Evolutionary conservation across 2,888 invertebrate species (phyloP).

Genomic region (Stenolophus ochropezus): DNA sequence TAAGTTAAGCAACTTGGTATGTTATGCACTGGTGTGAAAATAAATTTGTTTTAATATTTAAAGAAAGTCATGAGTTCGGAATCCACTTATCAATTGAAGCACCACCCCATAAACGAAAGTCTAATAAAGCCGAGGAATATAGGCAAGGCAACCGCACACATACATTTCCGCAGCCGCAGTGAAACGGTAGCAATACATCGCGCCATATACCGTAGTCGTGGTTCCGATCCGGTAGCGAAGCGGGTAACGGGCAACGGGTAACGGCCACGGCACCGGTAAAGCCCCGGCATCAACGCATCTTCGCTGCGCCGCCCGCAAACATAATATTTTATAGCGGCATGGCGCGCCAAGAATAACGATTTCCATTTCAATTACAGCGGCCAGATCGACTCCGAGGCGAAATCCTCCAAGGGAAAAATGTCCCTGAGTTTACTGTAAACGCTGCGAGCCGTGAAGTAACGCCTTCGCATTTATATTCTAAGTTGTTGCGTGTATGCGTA

Average conservation of each 20-base stretch:
- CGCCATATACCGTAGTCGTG: not conserved
- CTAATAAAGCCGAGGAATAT: not conserved
- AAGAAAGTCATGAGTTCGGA: not conserved
- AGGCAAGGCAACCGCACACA: not conserved
- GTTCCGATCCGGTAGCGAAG: not conserved
- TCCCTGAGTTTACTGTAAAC: constrained; percentile 42
- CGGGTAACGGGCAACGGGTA: not conserved
- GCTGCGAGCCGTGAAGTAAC: constrained; percentile 36
- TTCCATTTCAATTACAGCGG: constrained; percentile 51
- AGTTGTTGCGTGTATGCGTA: constrained; percentile 33
- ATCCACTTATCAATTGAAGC: constrained; percentile 1
- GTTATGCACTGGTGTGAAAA: too few relatives aligned
- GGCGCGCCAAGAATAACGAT: constrained; percentile 40
- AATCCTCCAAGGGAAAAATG: constrained; percentile 46
- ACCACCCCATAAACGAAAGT: constrained; percentile 2
- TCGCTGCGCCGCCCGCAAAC: constrained; percentile 20
- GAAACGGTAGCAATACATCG: not conserved
- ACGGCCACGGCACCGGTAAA: not conserved
- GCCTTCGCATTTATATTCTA: constrained; percentile 38
- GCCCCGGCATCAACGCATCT: constrained; percentile 28
- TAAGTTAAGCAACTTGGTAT: too few relatives aligned
- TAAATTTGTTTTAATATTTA: too few relatives aligned
- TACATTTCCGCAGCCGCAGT: not conserved
- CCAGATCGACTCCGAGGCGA: constrained; percentile 34
- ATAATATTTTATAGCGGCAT: constrained; percentile 42